Base-by-base conservation (phyloP, 2,797 vertebrate genomes). In the Todus mexicanus region DNA sequence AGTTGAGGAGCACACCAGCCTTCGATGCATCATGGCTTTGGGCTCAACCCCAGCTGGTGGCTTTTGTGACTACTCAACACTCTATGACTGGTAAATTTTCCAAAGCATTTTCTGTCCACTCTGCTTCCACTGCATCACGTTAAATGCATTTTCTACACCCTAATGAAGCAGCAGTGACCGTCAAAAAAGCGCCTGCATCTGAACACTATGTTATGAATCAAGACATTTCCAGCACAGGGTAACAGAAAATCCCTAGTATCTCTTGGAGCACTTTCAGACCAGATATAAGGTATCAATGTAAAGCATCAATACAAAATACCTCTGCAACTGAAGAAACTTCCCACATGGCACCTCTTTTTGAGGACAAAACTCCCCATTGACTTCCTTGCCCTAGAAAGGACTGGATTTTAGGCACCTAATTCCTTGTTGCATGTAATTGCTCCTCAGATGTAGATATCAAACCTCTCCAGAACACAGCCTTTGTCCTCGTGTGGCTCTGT, bases 401-500 rank as follows among this genome's bases (percentile, higher is more conserved):
- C 11, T 4, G 1, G 2, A 31, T 2, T 3, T 17, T 15, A 10
- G 51, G 33, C 5, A 1, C 81, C 66, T 10, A 5, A 66, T 50
- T 85, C 35, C 66, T 87, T 53, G 22, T 40, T 26, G 43, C 23
- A 3, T 13, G 31, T 54, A 79, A 70, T 38, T 33, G 61, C 54
- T 66, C 10, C 73, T 75, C 35, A 48, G 79, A 14, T 26, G 35
- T 8, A 8, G 11, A 1, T 2, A 45, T 10, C 63, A 40, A 63
- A 57, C 85, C 87, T 43, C 79, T 95, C 66, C 93, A 94, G 84
- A 82, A 5, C 37, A 38, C 57, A 53, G 27, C 61, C 75, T 73
- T 42, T 65, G 53, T 8, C 75, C 5, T 8, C 1, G 19, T 25
- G 4, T 0, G 11, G n/a, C 42, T 80, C 80, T 35, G 33, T 12